phyloP scores from a whole-genome alignment of 2,888 invertebrate genomes.

The Elmis aenea region DNA sequence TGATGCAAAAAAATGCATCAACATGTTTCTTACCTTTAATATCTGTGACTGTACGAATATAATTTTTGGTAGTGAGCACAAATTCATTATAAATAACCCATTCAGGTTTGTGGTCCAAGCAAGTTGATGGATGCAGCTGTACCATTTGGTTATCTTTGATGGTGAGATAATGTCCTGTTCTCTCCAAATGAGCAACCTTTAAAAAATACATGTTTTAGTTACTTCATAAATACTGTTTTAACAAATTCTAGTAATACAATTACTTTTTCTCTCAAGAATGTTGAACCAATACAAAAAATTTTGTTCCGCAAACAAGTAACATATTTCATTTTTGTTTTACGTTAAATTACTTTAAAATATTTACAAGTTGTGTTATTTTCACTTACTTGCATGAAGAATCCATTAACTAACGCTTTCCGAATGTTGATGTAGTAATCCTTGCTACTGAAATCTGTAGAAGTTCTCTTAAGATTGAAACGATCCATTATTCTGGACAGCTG shows the following conservation, averaged over 20 bases:
- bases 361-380: too few relatives aligned
- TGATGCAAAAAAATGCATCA: conserved; percentile 2
- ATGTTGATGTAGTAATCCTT: conserved; percentile 99
- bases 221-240: too few relatives aligned
- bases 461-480: conserved; percentile 85
- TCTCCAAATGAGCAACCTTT: conserved; percentile 92
- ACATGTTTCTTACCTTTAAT: conserved; percentile 85
- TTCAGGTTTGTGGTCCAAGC: conserved; percentile 98
- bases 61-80: conserved; percentile 98
- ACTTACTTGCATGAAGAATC: conserved; percentile 98
- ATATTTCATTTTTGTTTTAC: too few relatives aligned
- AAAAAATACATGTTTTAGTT: conserved; percentile 19
- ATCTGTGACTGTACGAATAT: conserved; percentile 97
- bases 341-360: too few relatives aligned
- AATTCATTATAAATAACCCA: conserved; percentile 99
- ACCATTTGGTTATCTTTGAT: conserved; percentile 99
- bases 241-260: too few relatives aligned
- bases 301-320: too few relatives aligned
- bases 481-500: conserved; percentile 99
- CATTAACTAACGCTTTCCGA: conserved; percentile 94
- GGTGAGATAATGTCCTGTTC: conserved; percentile 96
- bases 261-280: too few relatives aligned
- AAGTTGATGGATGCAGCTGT: conserved; percentile 97
- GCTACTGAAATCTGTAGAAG: conserved; percentile 97
- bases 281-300: too few relatives aligned